These are phyloP conservation scores for Eurytoma californica DNA, from an alignment of 2,888 invertebrate species.

Conservation along the genomic window DNA sequence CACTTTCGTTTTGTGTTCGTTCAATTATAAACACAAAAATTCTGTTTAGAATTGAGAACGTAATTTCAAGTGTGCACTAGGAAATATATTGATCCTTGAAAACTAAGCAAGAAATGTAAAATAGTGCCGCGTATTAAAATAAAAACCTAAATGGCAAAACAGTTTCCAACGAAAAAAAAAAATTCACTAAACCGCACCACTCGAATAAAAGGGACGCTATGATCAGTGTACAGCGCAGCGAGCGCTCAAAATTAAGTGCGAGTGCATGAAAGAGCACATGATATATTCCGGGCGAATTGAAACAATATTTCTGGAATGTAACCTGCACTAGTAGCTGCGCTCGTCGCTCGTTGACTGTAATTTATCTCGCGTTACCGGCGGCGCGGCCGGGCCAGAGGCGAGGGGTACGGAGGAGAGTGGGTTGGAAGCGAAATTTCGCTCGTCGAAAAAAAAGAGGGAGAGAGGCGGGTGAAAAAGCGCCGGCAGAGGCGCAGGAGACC, in stretches of 20 bases:
- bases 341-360: slow-evolving; percentile 49
- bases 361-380: slow-evolving; percentile 53
- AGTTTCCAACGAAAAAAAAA: no score
- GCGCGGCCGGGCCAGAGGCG: neutral
- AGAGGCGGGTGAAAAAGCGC: slow-evolving; percentile 34
- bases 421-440: slow-evolving; percentile 44
- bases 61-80: no score
- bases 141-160: no score
- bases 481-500: slow-evolving; percentile 29
- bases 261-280: slow-evolving; percentile 52
- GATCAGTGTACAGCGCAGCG: neutral
- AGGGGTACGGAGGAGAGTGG: neutral
- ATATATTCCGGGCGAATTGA: slow-evolving; percentile 55
- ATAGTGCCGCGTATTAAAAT: no score
- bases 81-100: no score
- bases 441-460: slow-evolving; percentile 35
- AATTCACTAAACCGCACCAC: no score
- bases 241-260: slow-evolving; percentile 52
- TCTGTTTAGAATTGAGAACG: no score
- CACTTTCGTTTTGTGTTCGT: no score
- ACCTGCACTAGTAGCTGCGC: slow-evolving; percentile 4
- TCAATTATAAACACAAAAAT: no score
- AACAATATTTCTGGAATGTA: slow-evolving; percentile 57
- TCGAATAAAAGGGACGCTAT: no score
- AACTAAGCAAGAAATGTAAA: no score